Percentiles rank a stretch among this genome's conserved stretches.
Evolutionary conservation across 2,113 vertebrate species (phyloP).

Genomic region (Solea solea): DNA sequence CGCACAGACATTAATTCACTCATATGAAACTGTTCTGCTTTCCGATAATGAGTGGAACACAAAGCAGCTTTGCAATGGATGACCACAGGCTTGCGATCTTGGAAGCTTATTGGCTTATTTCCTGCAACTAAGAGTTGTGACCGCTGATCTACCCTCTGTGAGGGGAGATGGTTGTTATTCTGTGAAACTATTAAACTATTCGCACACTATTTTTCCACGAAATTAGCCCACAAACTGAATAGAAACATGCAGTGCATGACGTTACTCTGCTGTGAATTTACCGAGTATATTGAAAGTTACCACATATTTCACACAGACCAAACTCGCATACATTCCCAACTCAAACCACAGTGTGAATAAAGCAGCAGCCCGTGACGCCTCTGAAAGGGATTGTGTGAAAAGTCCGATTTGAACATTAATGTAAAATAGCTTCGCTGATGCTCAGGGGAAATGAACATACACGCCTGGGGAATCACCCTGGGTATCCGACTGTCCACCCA

Average conservation of each 20-base stretch:
- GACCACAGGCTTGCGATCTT: background rate
- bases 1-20: background rate
- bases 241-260: too few relatives aligned
- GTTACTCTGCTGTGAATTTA: too few relatives aligned
- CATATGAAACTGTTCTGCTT: background rate
- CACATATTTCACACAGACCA: too few relatives aligned
- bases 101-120: slow-evolving; percentile 20
- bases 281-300: too few relatives aligned
- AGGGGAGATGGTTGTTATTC: background rate
- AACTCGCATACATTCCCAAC: background rate
- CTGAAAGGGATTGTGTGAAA: slow-evolving; percentile 17
- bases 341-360: background rate
- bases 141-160: slow-evolving; percentile 15
- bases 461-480: slow-evolving; percentile 53
- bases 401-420: slow-evolving; percentile 38
- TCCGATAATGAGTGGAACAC: slow-evolving; percentile 2
- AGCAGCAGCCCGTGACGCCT: background rate
- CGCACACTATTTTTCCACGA: too few relatives aligned
- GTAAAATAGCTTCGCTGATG: slow-evolving; percentile 37
- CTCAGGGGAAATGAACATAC: slow-evolving; percentile 41
- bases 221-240: too few relatives aligned
- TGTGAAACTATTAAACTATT: too few relatives aligned
- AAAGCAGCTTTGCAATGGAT: background rate
- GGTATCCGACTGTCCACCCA: slow-evolving; percentile 61
- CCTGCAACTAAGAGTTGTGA: slow-evolving; percentile 11